phyloP scores from a whole-genome alignment of 2,113 vertebrate genomes.

The Neogale vison region DNA sequence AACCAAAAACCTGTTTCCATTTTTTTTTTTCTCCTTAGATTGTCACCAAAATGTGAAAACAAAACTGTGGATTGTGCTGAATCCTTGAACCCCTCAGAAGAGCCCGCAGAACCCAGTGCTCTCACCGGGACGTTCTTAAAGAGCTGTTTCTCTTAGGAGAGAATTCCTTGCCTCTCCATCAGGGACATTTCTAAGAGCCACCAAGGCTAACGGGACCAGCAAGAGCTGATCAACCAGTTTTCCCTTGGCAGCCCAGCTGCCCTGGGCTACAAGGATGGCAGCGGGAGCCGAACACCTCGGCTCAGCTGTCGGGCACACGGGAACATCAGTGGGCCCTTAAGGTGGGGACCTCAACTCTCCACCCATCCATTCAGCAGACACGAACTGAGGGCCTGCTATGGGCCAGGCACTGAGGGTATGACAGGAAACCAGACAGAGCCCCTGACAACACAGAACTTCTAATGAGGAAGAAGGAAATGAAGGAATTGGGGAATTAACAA shows the following conservation, averaged over 20 bases:
- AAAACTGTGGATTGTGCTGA: background rate
- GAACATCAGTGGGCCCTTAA: too few relatives aligned
- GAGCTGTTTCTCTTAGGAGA: background rate
- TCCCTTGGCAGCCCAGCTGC: background rate
- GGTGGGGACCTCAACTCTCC: background rate
- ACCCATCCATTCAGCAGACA: background rate
- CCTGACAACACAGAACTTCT: background rate
- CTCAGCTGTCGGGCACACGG: background rate
- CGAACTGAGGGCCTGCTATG: background rate
- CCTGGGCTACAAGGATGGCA: background rate
- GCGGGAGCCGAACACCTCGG: accelerated
- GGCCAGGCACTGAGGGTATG: background rate
- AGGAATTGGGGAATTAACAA: background rate
- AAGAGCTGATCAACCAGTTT: background rate
- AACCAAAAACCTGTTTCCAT: background rate
- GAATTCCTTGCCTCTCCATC: background rate
- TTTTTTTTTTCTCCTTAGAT: background rate
- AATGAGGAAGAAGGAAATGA: background rate
- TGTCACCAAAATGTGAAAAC: background rate
- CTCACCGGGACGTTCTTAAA: background rate
- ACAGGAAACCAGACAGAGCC: background rate
- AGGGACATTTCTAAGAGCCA: background rate
- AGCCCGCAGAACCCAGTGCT: background rate
- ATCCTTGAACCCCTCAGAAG: background rate
- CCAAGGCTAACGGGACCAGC: background rate